phyloP scores from a whole-genome alignment of 2,888 invertebrate species.

The Meganola albula region DNA sequence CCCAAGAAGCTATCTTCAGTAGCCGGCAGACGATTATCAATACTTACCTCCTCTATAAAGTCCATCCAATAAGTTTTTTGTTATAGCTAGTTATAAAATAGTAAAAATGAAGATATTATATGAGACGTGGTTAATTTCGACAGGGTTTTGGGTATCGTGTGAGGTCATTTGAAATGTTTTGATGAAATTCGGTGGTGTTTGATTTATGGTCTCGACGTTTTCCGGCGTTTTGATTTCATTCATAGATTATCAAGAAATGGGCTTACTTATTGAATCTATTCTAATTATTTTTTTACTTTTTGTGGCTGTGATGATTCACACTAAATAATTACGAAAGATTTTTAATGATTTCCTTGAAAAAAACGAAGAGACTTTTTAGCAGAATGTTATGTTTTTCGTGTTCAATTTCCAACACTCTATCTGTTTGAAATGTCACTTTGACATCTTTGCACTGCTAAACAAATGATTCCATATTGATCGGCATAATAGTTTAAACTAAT shows the following conservation, averaged over 20 bases:
- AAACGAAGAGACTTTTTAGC: too few relatives aligned
- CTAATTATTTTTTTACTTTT: too few relatives aligned
- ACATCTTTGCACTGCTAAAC: too few relatives aligned
- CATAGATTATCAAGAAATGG: too few relatives aligned
- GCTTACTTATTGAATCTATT: too few relatives aligned
- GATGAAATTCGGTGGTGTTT: constrained; percentile 9
- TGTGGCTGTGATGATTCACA: too few relatives aligned
- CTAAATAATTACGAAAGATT: too few relatives aligned
- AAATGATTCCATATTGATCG: too few relatives aligned
- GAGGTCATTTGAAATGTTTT: constrained; percentile 22
- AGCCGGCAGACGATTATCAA: constrained; percentile 27
- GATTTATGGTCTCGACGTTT: constrained; percentile 4
- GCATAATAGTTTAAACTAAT: too few relatives aligned
- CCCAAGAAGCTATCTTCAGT: constrained; percentile 42
- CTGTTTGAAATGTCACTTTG: too few relatives aligned
- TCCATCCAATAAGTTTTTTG: constrained; percentile 31
- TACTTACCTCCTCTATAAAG: constrained; percentile 34
- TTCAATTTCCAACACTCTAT: too few relatives aligned
- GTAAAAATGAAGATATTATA: constrained; percentile 39
- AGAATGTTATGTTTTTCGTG: not conserved
- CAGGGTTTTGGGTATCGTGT: constrained; percentile 26
- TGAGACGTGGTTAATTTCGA: constrained; percentile 37
- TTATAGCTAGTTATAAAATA: constrained; percentile 30
- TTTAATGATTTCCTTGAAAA: too few relatives aligned
- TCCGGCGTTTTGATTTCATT: not conserved